A percentile compares a stretch with the other conserved stretches of the same genome.
These are phyloP conservation scores for Sebastes fasciatus DNA, from an alignment of 2,113 vertebrate species.

Conservation along the genomic window DNA sequence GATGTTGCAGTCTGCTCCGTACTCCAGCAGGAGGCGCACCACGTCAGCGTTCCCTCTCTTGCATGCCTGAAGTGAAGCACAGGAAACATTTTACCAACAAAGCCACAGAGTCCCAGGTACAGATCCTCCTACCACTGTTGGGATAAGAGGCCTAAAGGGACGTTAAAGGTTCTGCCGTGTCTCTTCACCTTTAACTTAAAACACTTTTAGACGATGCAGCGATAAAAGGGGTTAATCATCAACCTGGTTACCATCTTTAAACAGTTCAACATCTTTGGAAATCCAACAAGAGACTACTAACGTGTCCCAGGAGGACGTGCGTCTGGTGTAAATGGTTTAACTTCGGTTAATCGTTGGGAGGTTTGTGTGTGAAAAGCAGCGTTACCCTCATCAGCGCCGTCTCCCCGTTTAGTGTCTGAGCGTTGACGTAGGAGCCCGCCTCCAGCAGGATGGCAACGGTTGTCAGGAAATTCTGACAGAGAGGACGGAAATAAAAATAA, in stretches of 20 bases:
- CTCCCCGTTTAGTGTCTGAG: slow-evolving; percentile 91
- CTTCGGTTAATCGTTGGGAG: background rate
- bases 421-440: slow-evolving; percentile 93
- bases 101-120: background rate
- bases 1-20: slow-evolving; percentile 95
- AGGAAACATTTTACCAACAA: background rate
- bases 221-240: too few species aligned
- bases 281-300: too few species aligned
- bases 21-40: slow-evolving; percentile 94
- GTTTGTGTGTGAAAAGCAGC: background rate
- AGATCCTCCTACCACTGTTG: background rate
- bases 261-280: too few species aligned
- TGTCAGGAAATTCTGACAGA: slow-evolving; percentile 91
- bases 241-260: too few species aligned
- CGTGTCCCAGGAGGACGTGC: too few species aligned
- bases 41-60: slow-evolving; percentile 95
- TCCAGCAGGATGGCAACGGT: slow-evolving; percentile 96
- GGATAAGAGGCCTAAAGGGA: background rate
- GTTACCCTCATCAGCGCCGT: slow-evolving; percentile 97
- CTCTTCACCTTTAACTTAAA: too few species aligned
- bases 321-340: background rate
- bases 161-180: background rate
- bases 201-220: too few species aligned
- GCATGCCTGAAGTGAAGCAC: slow-evolving; percentile 86
- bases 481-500: background rate